These are phyloP conservation scores for Ctena decussata DNA, from an alignment of 2,888 invertebrate species.

Conservation along the genomic window DNA sequence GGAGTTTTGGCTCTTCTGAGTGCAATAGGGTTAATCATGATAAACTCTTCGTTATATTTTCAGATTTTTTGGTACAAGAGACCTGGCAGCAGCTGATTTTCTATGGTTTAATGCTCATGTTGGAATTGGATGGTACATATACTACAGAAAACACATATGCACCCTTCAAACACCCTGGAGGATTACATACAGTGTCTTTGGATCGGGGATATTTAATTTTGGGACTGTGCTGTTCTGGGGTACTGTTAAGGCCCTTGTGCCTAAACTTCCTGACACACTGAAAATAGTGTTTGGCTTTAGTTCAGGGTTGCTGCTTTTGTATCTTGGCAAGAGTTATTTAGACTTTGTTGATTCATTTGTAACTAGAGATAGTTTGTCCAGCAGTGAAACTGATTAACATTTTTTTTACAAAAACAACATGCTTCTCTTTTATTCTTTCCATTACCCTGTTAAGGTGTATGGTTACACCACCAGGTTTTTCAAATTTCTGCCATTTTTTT, in stretches of 20 bases:
- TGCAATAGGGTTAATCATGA: no score
- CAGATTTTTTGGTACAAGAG: conserved; percentile 85
- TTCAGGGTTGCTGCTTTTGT: conserved; percentile 73
- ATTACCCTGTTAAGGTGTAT: no score
- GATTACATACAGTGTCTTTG: conserved; percentile 88
- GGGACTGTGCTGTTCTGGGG: conserved; percentile 97
- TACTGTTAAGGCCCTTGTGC: conserved; percentile 93
- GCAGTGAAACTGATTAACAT: neutral
- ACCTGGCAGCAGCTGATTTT: conserved; percentile 89
- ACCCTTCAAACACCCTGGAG: conserved; percentile 90
- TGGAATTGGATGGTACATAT: conserved; percentile 94
- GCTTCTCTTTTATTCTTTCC: no score
- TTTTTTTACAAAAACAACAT: no score
- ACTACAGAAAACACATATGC: conserved; percentile 92
- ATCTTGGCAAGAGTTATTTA: conserved; percentile 73
- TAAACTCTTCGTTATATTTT: no score
- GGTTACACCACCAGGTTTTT: no score
- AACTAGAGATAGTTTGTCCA: neutral
- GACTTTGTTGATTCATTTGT: conserved; percentile 37
- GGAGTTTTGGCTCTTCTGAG: no score
- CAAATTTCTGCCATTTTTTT: no score
- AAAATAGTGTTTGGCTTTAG: conserved; percentile 91
- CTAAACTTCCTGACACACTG: conserved; percentile 90
- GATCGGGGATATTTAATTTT: conserved; percentile 92
- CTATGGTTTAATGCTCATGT: conserved; percentile 93